These are phyloP conservation scores for Athalia cordata DNA, from an alignment of 2,888 invertebrate species.

Conservation along the genomic window DNA sequence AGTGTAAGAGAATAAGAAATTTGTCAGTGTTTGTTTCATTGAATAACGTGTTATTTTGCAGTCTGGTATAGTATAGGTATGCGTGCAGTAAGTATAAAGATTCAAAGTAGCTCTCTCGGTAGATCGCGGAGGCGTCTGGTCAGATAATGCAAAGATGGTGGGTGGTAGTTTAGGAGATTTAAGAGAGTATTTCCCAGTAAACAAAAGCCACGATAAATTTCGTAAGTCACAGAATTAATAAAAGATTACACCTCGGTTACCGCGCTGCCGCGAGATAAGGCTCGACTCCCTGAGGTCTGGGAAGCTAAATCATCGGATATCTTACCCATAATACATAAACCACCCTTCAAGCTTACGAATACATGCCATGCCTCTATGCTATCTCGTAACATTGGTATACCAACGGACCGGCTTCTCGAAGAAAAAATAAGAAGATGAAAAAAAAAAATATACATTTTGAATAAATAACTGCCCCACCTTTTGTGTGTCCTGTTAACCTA, in stretches of 20 bases:
- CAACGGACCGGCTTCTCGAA: conserved; percentile 30
- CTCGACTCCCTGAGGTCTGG: conserved; percentile 59
- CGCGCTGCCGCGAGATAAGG: conserved; percentile 57
- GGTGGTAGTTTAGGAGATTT: conserved; percentile 61
- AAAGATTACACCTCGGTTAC: conserved; percentile 72
- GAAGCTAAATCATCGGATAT: conserved; percentile 74
- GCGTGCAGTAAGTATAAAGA: too few species aligned
- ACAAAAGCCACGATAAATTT: conserved; percentile 73
- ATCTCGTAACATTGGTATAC: conserved; percentile 27
- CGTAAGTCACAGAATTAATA: conserved; percentile 73
- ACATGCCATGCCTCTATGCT: conserved; percentile 53
- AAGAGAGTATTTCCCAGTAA: conserved; percentile 65
- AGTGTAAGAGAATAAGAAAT: too few species aligned
- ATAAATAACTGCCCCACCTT: conserved; percentile 38
- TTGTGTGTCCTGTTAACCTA: conserved; percentile 12
- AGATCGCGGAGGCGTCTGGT: conserved; percentile 40
- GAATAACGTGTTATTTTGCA: too few species aligned
- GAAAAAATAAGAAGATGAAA: neutral
- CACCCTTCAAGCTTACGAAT: conserved; percentile 72
- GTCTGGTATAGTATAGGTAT: too few species aligned
- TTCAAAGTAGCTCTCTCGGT: neutral
- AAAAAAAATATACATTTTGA: neutral
- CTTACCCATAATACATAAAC: conserved; percentile 73
- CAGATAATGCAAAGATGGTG: conserved; percentile 40
- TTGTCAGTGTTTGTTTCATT: too few species aligned